Base-by-base conservation (phyloP, 2,797 vertebrate genomes). In the Coccyzus lansbergi region DNA sequence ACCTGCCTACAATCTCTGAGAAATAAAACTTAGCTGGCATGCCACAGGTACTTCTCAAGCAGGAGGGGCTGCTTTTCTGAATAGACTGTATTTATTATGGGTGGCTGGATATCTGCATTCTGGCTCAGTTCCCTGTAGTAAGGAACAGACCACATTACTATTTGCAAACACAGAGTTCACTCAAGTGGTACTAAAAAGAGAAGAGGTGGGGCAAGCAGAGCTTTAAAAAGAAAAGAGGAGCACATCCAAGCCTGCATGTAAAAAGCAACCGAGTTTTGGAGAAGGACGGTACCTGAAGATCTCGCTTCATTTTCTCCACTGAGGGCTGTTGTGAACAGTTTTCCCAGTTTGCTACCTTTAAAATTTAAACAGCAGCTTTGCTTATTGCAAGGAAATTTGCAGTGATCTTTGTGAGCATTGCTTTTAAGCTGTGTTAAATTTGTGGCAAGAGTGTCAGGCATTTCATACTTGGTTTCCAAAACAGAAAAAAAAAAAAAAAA, bases 391-490 rank as follows among this genome's bases (percentile, higher is more conserved):
- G 8, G 49, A 85, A 83, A 76, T 79, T 75, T 16, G 40, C 46
- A 29, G 64, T 29, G 69, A 94, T 85, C 75, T 64, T 92, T 81
- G 52, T 0, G 12, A 81, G 48, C 18, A 3, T 42, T 83, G 60
- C 95, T 96, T 97, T 95, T 97, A 95, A 93, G 95, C 98, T 97
- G 98, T 98, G 98, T 97, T 98, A 98, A 98, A 98, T 99, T 98
- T 98, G 98, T 98, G 98, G 98, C 97, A 86, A 95, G 97, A 94
- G 98, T 98, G 98, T 99, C 98, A 98, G 99, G 98, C 98, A 99
- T 99, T 99, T 99, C 98, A 98, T 98, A 98, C 98, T 98, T 98
- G 98, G 98, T 98, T 98, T 98, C 98, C 96, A 98, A 98, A 98
- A 93, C 49, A 86, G 42, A 59, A 64, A 60, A 68, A 83, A 46